These are phyloP conservation scores for Odontocerum albicorne DNA, from an alignment of 2,888 invertebrate genomes.

Conservation along the genomic window DNA sequence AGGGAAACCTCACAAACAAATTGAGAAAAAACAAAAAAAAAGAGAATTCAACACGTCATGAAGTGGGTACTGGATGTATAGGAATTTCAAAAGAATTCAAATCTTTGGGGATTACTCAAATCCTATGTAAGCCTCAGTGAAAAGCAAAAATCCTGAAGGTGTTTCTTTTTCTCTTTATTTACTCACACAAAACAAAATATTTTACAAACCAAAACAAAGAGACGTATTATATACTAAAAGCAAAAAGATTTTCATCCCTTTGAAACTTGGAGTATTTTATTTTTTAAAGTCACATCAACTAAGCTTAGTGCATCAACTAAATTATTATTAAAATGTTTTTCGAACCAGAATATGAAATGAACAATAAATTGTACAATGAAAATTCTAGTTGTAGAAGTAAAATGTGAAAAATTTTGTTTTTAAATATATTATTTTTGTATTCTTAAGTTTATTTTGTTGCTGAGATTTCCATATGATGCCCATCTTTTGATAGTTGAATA, in stretches of 20 bases:
- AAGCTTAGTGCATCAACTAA: too few relatives aligned
- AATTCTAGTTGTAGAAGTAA: too few relatives aligned
- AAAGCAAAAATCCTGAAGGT: conserved; percentile 13
- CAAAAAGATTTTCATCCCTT: neutral
- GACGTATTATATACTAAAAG: neutral
- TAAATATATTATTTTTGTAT: too few relatives aligned
- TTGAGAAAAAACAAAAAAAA: conserved; percentile 1
- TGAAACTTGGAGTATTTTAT: neutral
- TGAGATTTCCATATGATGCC: too few relatives aligned
- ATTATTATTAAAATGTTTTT: too few relatives aligned
- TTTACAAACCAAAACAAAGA: neutral
- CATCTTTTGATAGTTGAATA: too few relatives aligned
- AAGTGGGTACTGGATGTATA: conserved; percentile 10
- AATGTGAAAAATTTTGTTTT: too few relatives aligned
- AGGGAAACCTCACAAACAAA: too few relatives aligned
- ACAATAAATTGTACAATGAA: too few relatives aligned
- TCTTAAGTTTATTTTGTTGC: too few relatives aligned
- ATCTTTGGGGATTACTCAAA: conserved; percentile 25
- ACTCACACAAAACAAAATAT: conserved; percentile 2
- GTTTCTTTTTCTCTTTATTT: conserved; percentile 2
- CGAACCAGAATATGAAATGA: too few relatives aligned
- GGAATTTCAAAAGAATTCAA: conserved; percentile 25
- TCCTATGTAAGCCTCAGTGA: conserved; percentile 18
- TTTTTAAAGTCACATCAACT: too few relatives aligned
- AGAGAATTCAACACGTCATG: conserved; percentile 9